Evolutionary conservation across 2,113 vertebrate genomes (phyloP).

Genomic region (Cavia aperea): DNA sequence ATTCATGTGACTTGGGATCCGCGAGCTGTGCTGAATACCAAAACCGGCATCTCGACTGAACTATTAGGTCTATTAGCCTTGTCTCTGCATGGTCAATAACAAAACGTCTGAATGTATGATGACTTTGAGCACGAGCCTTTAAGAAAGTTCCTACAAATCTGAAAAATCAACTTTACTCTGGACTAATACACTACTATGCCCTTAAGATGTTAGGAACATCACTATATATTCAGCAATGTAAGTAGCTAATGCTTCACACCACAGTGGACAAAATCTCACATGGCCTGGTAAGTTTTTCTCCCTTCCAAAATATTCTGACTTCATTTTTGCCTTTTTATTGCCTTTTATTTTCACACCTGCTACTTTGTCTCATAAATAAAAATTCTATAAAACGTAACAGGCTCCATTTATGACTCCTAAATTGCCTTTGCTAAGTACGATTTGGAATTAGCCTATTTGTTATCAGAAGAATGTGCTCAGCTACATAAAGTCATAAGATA

Average conservation of each 20-base stretch:
- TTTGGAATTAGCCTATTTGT: conserved; percentile 33
- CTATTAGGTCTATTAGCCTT: not conserved
- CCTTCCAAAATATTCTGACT: not conserved
- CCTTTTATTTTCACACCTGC: not conserved
- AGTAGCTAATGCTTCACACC: not conserved
- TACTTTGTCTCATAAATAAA: not conserved
- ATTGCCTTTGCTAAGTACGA: not conserved
- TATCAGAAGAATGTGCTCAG: not conserved
- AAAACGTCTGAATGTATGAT: not conserved
- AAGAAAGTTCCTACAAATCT: not conserved
- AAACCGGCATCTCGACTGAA: not conserved
- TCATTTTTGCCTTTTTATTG: not conserved
- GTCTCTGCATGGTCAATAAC: not conserved
- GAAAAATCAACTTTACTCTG: not conserved
- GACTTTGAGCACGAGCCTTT: not conserved
- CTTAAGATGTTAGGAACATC: not conserved
- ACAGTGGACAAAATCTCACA: not conserved
- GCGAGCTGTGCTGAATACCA: not conserved
- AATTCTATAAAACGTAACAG: not conserved
- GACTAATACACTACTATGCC: not conserved
- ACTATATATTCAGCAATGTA: not conserved
- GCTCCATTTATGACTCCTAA: conserved; percentile 2
- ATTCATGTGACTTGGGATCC: not conserved
- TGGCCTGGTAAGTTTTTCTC: not conserved
- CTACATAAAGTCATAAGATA: conserved; percentile 47